phyloP scores from a whole-genome alignment of 1,140 invertebrate genomes.

The Drosophila lacteicornis region DNA sequence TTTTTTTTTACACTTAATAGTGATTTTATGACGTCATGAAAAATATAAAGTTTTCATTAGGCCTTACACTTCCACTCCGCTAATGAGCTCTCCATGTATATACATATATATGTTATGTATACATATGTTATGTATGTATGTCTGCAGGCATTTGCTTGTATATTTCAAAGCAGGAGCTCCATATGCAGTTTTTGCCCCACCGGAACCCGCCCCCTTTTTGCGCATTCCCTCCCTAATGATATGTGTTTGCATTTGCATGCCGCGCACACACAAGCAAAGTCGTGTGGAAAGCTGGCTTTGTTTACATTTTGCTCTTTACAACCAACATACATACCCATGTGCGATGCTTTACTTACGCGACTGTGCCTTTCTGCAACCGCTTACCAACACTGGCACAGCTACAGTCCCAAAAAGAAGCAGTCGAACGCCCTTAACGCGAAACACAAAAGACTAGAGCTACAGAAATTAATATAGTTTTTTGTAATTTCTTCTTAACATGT shows the following conservation, averaged over 20 bases:
- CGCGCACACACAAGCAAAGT: conserved; percentile 8
- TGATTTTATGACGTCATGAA: neutral
- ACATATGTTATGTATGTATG: neutral
- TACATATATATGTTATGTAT: conserved; percentile 1
- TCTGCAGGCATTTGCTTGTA: neutral
- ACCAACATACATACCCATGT: conserved; percentile 59
- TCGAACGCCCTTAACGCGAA: neutral
- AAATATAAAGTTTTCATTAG: neutral
- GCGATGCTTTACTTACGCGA: conserved; percentile 34
- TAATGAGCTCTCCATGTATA: conserved; percentile 2
- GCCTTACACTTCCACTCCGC: neutral
- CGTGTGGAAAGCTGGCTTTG: conserved; percentile 44
- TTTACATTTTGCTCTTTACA: conserved; percentile 74
- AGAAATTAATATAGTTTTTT: neutral
- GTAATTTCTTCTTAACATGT: neutral
- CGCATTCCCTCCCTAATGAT: conserved; percentile 55
- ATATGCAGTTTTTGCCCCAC: conserved; percentile 31
- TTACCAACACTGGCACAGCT: conserved; percentile 59
- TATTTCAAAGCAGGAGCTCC: conserved; percentile 8
- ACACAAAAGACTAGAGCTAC: too few relatives aligned
- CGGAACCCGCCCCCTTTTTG: conserved; percentile 36
- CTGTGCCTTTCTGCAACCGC: conserved; percentile 23
- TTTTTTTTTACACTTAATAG: too few relatives aligned
- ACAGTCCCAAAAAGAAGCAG: conserved; percentile 38
- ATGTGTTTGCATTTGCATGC: conserved; percentile 54